phyloP scores from a whole-genome alignment of 2,888 invertebrate species.

The Mechanitis messenoides region DNA sequence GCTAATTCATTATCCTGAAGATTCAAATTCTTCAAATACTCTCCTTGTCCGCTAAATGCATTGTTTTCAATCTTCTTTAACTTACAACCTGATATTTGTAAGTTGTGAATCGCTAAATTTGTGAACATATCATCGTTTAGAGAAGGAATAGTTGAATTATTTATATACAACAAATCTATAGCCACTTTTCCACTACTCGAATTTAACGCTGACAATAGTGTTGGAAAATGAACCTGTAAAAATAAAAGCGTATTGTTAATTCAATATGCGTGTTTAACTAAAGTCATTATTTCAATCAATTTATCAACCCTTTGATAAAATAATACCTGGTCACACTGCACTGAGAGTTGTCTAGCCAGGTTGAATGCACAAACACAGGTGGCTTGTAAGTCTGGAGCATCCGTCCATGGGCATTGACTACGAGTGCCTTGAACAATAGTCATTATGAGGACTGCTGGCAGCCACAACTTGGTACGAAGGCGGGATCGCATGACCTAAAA shows the following conservation, averaged over 20 bases:
- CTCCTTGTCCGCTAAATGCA: conserved; percentile 90
- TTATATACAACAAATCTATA: conserved; percentile 90
- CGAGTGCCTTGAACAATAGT: conserved; percentile 42
- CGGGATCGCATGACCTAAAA: conserved; percentile 40
- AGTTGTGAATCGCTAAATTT: conserved; percentile 84
- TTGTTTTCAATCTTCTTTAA: conserved; percentile 82
- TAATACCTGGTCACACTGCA: conserved; percentile 89
- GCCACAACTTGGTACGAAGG: conserved; percentile 37
- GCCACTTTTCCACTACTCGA: conserved; percentile 80
- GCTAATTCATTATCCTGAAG: conserved; percentile 88
- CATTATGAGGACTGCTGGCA: conserved; percentile 40
- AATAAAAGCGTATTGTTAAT: conserved; percentile 22
- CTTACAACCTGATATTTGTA: conserved; percentile 90
- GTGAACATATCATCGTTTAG: conserved; percentile 82
- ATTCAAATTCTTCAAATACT: conserved; percentile 87
- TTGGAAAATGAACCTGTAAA: conserved; percentile 83
- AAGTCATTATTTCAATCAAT: neutral
- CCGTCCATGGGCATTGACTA: conserved; percentile 91
- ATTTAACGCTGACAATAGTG: conserved; percentile 84
- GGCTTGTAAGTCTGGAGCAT: conserved; percentile 83
- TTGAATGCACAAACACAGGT: conserved; percentile 93
- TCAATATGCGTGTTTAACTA: neutral
- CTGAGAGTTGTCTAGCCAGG: conserved; percentile 88
- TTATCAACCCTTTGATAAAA: neutral
- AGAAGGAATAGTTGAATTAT: conserved; percentile 87